Percentiles rank a stretch among this genome's conserved stretches.
Conservation (phyloP, 1,140 invertebrate species). For the Carposina sasakii region DNA sequence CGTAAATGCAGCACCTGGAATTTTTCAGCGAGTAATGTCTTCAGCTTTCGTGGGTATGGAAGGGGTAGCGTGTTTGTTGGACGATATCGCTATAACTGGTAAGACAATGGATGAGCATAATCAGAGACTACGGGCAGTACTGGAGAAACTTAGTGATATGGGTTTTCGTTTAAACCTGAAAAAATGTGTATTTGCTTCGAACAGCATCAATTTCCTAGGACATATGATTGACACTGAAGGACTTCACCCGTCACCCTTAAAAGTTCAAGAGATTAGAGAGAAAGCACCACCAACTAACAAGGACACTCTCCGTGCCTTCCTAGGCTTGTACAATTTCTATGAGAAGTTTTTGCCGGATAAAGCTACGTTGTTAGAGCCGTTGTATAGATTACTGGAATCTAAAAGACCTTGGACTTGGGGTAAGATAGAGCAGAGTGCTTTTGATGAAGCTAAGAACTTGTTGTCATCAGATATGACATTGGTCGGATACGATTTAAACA, state of each 20-base stretch:
- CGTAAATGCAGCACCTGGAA: slow-evolving; percentile 51
- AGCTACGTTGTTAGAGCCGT: slow-evolving; percentile 22
- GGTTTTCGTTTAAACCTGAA: slow-evolving; percentile 18
- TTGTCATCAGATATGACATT: slow-evolving; percentile 20
- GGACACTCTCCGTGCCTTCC: slow-evolving; percentile 22
- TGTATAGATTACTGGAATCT: slow-evolving; percentile 20
- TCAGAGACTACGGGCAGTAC: slow-evolving; percentile 11
- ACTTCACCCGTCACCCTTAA: slow-evolving; percentile 8
- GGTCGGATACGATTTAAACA: slow-evolving; percentile 21
- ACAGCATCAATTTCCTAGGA: slow-evolving; percentile 18
- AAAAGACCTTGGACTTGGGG: slow-evolving; percentile 21
- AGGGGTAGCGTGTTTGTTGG: slow-evolving; percentile 35
- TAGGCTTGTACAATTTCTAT: slow-evolving; percentile 29
- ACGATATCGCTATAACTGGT: slow-evolving; percentile 36
- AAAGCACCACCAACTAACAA: slow-evolving; percentile 23
- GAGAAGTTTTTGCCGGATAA: slow-evolving; percentile 24
- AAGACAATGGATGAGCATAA: slow-evolving; percentile 25
- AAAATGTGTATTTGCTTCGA: slow-evolving; percentile 20
- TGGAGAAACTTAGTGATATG: slow-evolving; percentile 18
- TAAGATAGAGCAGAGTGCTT: slow-evolving; percentile 7
- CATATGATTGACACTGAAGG: slow-evolving; percentile 20
- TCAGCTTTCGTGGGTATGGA: slow-evolving; percentile 27
- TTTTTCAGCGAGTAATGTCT: slow-evolving; percentile 46
- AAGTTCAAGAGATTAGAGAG: slow-evolving; percentile 22
- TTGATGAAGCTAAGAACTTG: slow-evolving; percentile 19